Evolutionary conservation across 2,797 vertebrate species (phyloP).

Genomic region (Acropternis orthonyx): DNA sequence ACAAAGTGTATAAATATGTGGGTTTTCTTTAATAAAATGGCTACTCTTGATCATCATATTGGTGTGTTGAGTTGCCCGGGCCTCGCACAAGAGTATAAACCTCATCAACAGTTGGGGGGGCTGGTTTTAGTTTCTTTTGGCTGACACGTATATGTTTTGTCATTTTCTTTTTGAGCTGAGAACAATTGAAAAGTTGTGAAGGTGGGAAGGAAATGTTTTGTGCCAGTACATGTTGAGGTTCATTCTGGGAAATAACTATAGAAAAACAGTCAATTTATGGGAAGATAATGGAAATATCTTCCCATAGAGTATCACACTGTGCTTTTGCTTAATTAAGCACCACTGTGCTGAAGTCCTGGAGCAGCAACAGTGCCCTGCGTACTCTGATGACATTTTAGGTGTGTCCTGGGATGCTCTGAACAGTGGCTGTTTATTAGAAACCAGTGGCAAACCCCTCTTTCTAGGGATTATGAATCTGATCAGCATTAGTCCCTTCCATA

Average conservation of each 20-base stretch:
- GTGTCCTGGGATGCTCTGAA: background rate
- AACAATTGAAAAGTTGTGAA: background rate
- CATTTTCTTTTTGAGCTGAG: background rate
- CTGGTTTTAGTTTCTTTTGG: fast-evolving
- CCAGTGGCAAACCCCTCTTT: background rate
- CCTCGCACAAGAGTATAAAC: no score
- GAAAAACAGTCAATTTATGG: background rate
- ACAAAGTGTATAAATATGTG: no score
- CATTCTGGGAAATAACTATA: background rate
- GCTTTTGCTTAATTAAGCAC: background rate
- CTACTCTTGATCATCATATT: no score
- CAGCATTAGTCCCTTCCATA: background rate
- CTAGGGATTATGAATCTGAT: background rate
- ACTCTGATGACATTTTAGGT: background rate
- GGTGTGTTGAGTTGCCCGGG: no score
- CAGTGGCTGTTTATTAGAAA: background rate
- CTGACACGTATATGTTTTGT: background rate
- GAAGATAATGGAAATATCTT: background rate
- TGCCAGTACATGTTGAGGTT: background rate
- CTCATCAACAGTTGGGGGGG: no score
- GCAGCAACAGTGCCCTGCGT: background rate
- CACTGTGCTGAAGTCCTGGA: background rate
- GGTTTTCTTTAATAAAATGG: no score
- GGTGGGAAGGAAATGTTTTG: background rate
- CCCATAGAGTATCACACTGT: background rate